Base-by-base conservation (phyloP, 2,888 invertebrate species). In the Melipona bicolor region DNA sequence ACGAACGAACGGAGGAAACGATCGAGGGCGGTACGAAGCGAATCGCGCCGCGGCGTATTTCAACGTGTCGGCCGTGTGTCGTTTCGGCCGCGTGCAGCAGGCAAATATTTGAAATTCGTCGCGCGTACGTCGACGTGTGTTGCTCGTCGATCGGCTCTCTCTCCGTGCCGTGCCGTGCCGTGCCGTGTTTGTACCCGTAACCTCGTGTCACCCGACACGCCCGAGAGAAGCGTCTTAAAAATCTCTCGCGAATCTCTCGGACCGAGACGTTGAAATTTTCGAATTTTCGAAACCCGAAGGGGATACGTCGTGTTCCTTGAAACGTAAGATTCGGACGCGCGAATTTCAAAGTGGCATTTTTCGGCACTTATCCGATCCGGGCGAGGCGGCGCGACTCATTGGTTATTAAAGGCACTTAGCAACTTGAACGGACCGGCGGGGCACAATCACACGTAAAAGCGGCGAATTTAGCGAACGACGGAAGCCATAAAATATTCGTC, bases 61-160 rank as follows among this genome's bases (percentile, higher is more conserved):
- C 88, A 85, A 84, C 88, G 88, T 87, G 81, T 82, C 43, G 76
- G 54, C 74, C 32, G 32, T 32, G 71, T n/a, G 69, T 73, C 72
- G 77, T 78, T 81, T 82, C 79, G 78, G 83, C 77, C 81, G 85
- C 85, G 88, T 80, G 87, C 88, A 85, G 87, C 88, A 85, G 78
- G 86, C 86, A 90, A 91, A 91, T 91, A 90, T 90, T 91, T 91
- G 88, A 87, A 83, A 88, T 90, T 89, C 87, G 88, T 87, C 79
- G 87, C 85, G 87, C 82, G 83, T 87, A 61, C 77, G 50, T 36
- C 19, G 13, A 17, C 24, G 56, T 64, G 49, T n/a, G 52, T 61
- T 11, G 21, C 32, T 69, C 69, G 50, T 69, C 27, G 9, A 61
- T 50, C n/a, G 64, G 5, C 65, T 17, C n/a, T 24, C 67, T 21